Base-by-base conservation (phyloP, 2,888 invertebrate species). In the Lepidonotus clava region DNA sequence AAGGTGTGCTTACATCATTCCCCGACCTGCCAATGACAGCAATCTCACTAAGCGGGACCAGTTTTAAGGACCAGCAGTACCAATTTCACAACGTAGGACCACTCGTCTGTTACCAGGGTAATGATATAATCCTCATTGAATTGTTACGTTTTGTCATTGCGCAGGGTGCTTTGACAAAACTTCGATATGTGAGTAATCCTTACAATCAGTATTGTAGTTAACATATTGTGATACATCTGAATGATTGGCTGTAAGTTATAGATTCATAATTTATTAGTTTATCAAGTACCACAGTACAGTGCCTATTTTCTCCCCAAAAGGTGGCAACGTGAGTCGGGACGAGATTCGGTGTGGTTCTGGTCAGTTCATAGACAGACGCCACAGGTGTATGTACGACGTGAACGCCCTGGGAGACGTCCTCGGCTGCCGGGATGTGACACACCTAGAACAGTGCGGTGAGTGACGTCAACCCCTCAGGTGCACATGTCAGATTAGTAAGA, bases 31-130 rank as follows among this genome's bases (percentile, higher is more conserved):
- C 80, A 80, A 21, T 80, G n/a, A 46, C 46, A 32, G 80, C 46
- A 18, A 46, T 80, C 21, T 80, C 80, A 14, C 46, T 80, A 11
- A 80, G 80, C 28, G 80, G 80, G 0, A 80, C 80, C 41, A 80
- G 80, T 41, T 80, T 80, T 24, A 80, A 80, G 51, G 80, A 80
- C 28, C 80, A 80, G 51, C 80, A 80, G 28, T 80, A 80, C 51
- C 80, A 80, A 34, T 80, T 46, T 32, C 80, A 80, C 34, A 80
- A 41, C 14, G 46, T 80, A 11, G 80, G 80, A 46, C 80, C 80
- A 18, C 80, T 80, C 28, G 34, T 32, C 14, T 80, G 80, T 41
- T 80, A 80, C 51, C 80, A 80, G 24, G 51, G 80, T 80, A 46
- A 34, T 11, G 46, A 8, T 46, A n/a, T n/a, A n/a, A n/a, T n/a